Evolutionary conservation across 2,888 invertebrate species (phyloP).

Genomic region (Ochropleura leucogaster): DNA sequence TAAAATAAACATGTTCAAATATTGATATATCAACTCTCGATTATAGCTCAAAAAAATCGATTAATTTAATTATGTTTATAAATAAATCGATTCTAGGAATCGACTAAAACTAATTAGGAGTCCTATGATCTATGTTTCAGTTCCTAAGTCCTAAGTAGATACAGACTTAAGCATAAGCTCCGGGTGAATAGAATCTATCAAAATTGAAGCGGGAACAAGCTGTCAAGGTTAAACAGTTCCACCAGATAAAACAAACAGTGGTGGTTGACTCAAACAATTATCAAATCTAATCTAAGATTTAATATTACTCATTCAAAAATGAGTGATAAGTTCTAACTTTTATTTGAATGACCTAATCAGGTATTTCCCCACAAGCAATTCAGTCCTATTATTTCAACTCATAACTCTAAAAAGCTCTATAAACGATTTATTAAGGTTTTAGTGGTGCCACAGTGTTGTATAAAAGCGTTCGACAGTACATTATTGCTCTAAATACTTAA

Average conservation of each 20-base stretch:
- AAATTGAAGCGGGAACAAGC: background rate
- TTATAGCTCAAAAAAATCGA: conserved; percentile 16
- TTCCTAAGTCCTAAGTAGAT: conserved; percentile 2
- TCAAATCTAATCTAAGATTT: background rate
- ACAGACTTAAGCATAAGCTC: background rate
- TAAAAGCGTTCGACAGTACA: no score
- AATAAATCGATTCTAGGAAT: conserved; percentile 23
- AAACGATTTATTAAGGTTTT: no score
- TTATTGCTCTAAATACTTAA: no score
- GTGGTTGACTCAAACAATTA: background rate
- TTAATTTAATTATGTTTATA: background rate
- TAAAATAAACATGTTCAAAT: background rate
- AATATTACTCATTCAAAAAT: no score
- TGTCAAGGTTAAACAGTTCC: background rate
- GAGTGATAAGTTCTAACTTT: no score
- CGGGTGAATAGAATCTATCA: background rate
- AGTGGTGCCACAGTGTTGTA: no score
- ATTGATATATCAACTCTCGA: background rate
- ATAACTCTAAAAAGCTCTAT: no score
- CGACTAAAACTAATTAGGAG: conserved; percentile 5
- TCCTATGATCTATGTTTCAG: background rate
- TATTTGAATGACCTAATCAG: no score
- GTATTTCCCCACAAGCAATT: no score
- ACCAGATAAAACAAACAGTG: background rate
- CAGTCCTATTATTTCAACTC: no score